Conservation (phyloP, 2,888 invertebrate species). For the Eueremaeus valkanovi region DNA sequence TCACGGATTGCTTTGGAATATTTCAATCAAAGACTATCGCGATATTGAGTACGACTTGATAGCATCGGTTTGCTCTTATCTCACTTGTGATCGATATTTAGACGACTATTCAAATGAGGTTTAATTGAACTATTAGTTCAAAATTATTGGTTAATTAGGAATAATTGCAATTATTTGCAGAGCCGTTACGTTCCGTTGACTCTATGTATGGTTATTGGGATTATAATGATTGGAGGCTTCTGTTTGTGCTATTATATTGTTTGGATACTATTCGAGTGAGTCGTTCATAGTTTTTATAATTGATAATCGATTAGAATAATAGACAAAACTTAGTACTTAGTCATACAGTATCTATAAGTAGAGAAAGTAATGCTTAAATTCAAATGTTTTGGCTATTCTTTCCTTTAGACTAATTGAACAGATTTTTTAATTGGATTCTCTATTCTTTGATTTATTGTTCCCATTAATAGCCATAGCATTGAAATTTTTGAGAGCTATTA, state of each 20-base stretch:
- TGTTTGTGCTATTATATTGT: constrained; percentile 88
- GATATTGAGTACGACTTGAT: constrained; percentile 86
- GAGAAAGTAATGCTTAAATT: too few relatives aligned
- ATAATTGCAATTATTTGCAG: constrained; percentile 38
- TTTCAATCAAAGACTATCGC: constrained; percentile 75
- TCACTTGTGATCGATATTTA: constrained; percentile 88
- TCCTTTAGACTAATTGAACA: not conserved
- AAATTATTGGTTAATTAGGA: not conserved
- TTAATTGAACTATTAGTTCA: not conserved
- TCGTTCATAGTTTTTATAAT: constrained; percentile 48
- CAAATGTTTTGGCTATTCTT: not conserved
- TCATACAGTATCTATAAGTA: too few relatives aligned
- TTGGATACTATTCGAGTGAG: constrained; percentile 88
- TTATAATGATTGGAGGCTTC: constrained; percentile 73
- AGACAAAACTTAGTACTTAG: too few relatives aligned
- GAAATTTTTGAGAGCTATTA: not conserved
- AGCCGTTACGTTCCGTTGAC: constrained; percentile 74
- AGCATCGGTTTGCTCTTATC: constrained; percentile 82
- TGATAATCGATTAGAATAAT: too few relatives aligned
- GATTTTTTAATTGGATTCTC: not conserved
- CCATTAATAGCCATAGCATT: constrained; percentile 10
- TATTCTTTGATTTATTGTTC: not conserved
- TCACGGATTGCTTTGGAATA: constrained; percentile 68
- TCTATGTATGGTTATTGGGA: constrained; percentile 68
- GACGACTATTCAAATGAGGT: constrained; percentile 65